Percentiles rank a stretch among this genome's conserved stretches.
phyloP scores from a whole-genome alignment of 2,888 invertebrate genomes.

The Drosophila putrida region DNA sequence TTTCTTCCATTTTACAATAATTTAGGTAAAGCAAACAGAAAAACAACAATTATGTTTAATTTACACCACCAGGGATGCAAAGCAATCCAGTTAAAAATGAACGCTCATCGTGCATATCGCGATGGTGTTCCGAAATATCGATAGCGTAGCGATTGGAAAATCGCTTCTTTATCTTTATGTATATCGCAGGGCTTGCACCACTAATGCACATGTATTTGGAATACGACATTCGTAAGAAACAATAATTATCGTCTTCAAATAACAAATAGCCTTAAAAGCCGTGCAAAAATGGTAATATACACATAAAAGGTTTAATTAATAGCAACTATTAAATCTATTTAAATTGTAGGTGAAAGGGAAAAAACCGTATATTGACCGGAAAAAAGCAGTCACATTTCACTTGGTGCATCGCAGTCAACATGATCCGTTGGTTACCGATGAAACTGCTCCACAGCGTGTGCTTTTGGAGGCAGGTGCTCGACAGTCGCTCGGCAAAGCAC shows the following conservation, averaged over 20 bases:
- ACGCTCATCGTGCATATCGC: slow-evolving; percentile 9
- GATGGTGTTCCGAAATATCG: slow-evolving; percentile 2
- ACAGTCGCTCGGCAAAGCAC: slow-evolving; percentile 57
- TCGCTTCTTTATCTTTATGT: background rate
- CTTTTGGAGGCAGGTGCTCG: slow-evolving; percentile 87
- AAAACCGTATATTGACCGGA: slow-evolving; percentile 93
- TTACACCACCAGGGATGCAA: slow-evolving; percentile 54
- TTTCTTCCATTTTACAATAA: slow-evolving; percentile 70
- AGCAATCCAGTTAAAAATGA: slow-evolving; percentile 34
- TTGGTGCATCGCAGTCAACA: slow-evolving; percentile 97
- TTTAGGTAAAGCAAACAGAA: slow-evolving; percentile 43
- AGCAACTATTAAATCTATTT: background rate
- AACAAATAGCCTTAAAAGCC: background rate
- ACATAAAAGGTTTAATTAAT: background rate
- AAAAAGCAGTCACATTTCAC: slow-evolving; percentile 95
- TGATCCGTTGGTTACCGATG: slow-evolving; percentile 96
- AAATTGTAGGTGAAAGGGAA: slow-evolving; percentile 81
- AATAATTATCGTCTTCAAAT: slow-evolving; percentile 9
- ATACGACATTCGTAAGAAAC: background rate
- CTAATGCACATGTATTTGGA: slow-evolving; percentile 60
- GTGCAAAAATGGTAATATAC: slow-evolving; percentile 44
- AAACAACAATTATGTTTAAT: slow-evolving; percentile 62
- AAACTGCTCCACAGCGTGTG: slow-evolving; percentile 95
- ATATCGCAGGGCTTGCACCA: slow-evolving; percentile 30
- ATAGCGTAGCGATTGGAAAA: background rate